These are phyloP conservation scores for Mylabris sibirica DNA, from an alignment of 2,888 invertebrate species.

Conservation along the genomic window DNA sequence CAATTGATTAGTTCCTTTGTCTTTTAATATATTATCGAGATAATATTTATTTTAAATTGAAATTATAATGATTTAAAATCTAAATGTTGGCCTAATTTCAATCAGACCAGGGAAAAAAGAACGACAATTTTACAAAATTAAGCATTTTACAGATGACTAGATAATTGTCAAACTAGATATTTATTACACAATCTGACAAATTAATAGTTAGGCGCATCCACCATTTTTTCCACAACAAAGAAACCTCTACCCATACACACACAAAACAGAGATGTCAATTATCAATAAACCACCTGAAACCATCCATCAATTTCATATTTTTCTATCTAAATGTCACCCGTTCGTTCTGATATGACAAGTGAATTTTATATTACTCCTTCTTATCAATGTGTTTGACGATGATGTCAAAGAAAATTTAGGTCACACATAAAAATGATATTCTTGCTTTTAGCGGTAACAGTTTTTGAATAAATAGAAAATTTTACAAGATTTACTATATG, in stretches of 20 bases:
- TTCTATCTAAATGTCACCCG: constrained; percentile 5
- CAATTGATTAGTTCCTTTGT: neutral
- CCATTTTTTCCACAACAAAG: neutral
- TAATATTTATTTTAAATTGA: neutral
- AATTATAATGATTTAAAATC: no score
- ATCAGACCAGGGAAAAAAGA: no score
- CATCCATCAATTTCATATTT: neutral
- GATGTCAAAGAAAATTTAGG: neutral
- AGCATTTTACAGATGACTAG: no score
- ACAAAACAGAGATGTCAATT: no score
- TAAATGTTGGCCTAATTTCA: no score
- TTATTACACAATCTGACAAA: neutral
- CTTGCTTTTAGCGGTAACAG: neutral
- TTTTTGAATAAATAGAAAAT: neutral
- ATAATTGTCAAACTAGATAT: neutral
- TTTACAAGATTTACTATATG: neutral
- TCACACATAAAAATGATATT: neutral
- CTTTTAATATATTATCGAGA: neutral
- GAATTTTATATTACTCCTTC: neutral
- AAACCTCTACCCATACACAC: neutral
- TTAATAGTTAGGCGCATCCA: constrained; percentile 1
- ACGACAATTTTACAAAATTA: no score
- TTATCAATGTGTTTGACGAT: no score
- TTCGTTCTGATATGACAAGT: neutral
- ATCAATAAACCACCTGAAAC: neutral